Conservation (phyloP, 2,888 invertebrate genomes). For the Erpobdella octoculata region DNA sequence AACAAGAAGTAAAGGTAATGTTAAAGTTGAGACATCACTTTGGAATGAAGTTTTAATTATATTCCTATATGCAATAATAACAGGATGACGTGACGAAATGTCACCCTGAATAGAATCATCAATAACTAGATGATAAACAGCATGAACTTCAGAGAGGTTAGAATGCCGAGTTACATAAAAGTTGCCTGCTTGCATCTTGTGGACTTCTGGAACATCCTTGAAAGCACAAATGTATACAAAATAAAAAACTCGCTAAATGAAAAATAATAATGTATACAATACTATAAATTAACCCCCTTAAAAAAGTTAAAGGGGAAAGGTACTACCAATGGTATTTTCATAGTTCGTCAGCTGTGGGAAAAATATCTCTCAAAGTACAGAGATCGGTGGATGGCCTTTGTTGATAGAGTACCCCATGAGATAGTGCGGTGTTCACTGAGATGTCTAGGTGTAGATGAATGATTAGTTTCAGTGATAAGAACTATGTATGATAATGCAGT, state of each 20-base stretch:
- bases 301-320: too few relatives aligned
- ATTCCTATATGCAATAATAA: conserved; percentile 87
- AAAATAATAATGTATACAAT: not conserved
- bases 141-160: conserved; percentile 85
- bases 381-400: too few relatives aligned
- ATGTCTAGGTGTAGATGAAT: too few relatives aligned
- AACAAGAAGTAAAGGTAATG: conserved; percentile 81
- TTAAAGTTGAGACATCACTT: conserved; percentile 83
- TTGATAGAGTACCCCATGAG: too few relatives aligned
- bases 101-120: conserved; percentile 71
- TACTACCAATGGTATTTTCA: too few relatives aligned
- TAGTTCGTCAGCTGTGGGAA: too few relatives aligned
- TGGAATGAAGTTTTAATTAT: conserved; percentile 88
- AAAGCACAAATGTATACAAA: conserved; percentile 4
- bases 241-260: not conserved
- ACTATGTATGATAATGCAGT: too few relatives aligned
- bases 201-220: conserved; percentile 24
- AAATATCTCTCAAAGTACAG: too few relatives aligned
- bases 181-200: conserved; percentile 42
- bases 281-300: too few relatives aligned
- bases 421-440: too few relatives aligned
- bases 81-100: conserved; percentile 89
- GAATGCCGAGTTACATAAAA: conserved; percentile 63
- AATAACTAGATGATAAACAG: conserved; percentile 86
- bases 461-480: too few relatives aligned